These are phyloP conservation scores for Phyllostomus discolor DNA, from an alignment of 2,113 vertebrate genomes.

Conservation along the genomic window DNA sequence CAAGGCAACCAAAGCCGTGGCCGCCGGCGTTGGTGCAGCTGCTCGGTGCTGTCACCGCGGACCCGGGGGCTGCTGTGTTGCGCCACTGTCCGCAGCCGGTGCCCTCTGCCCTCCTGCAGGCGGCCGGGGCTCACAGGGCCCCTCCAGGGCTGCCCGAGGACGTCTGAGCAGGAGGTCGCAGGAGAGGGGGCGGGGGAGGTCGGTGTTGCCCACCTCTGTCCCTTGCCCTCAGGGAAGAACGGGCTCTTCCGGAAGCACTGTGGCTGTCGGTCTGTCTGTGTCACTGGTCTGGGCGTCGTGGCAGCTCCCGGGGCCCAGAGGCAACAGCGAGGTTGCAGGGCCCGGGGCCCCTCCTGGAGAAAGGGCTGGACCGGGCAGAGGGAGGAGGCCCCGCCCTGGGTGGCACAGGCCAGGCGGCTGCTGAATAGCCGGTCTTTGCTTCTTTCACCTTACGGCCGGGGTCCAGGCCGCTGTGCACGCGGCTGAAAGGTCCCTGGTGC, in stretches of 20 bases:
- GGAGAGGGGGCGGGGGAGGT: neutral
- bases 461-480: rapidly evolving
- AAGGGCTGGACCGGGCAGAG: rapidly evolving
- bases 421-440: rapidly evolving
- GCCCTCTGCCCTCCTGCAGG: neutral
- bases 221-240: neutral
- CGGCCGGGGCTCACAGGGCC: rapidly evolving
- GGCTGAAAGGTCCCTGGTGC: rapidly evolving
- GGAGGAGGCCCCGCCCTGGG: rapidly evolving
- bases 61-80: neutral
- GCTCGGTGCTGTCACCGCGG: rapidly evolving
- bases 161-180: rapidly evolving
- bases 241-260: rapidly evolving
- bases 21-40: rapidly evolving
- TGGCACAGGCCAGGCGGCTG: rapidly evolving
- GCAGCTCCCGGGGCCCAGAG: rapidly evolving
- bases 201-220: neutral
- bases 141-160: rapidly evolving
- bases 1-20: rapidly evolving
- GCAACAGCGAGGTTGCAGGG: rapidly evolving
- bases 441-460: rapidly evolving
- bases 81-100: rapidly evolving
- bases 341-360: rapidly evolving
- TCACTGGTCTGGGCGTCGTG: rapidly evolving
- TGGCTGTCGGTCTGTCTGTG: rapidly evolving